phyloP scores from a whole-genome alignment of 2,113 vertebrate species.

The Cardinalis cardinalis region DNA sequence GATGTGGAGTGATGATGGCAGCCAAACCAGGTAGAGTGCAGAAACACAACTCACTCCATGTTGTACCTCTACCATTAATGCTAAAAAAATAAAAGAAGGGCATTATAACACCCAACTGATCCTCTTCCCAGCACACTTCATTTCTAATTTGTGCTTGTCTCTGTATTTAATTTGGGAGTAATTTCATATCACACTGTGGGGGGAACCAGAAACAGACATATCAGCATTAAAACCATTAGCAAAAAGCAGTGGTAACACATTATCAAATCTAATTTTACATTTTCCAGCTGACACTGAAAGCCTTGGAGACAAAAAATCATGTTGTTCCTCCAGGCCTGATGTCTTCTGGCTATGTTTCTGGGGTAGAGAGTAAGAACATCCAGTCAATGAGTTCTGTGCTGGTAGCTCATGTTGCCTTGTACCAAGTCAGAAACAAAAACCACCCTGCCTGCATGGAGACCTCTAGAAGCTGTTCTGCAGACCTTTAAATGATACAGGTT shows the following conservation, averaged over 20 bases:
- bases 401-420: neutral
- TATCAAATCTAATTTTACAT: neutral
- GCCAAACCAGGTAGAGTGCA: neutral
- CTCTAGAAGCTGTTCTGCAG: neutral
- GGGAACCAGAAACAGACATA: neutral
- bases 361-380: neutral
- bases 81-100: neutral
- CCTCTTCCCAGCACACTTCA: neutral
- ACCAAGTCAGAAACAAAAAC: neutral
- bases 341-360: neutral
- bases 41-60: neutral
- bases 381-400: neutral
- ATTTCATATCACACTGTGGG: neutral
- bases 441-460: neutral
- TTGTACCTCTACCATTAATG: neutral
- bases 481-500: neutral
- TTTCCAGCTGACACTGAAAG: neutral
- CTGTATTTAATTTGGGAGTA: neutral
- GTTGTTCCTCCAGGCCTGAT: neutral
- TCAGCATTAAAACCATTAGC: neutral
- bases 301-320: neutral
- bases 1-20: neutral
- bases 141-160: neutral
- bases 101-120: neutral
- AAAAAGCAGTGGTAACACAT: neutral